Base-by-base conservation (phyloP, 2,888 invertebrate genomes). In the Cheiracanthium punctorium region DNA sequence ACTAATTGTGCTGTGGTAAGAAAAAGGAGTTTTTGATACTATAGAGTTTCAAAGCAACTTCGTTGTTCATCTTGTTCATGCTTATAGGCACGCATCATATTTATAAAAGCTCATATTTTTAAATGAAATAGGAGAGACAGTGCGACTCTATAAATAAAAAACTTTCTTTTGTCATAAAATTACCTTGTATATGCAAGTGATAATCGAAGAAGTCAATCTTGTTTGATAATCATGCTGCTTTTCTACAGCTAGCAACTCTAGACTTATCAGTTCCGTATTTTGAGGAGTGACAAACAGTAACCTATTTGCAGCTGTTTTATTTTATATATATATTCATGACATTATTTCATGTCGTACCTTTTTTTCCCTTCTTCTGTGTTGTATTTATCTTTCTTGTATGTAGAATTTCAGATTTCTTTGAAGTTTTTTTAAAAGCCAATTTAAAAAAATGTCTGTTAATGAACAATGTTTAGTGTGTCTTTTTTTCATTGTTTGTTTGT, bases 401-500 rank as follows among this genome's bases (percentile, higher is more conserved):
- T 58, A 58, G 58, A 58, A 58, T 24, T 24, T 37, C 37, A 37
- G 7, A 37, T 10, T 37, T 37, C 10, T 37, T 7, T 7, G 37
- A 37, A n/a, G 48, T 48, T 58, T 37, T 33, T 69, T 69, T 20
- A n/a, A n/a, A 33, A 69, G 20, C 48, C 24, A 67, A 33, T 69
- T 58, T 8, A 20, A 58, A 29, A 70, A 67, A 24, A 32, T 67
- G 48, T 48, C 69, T 82, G 70, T 67, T 70, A 32, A n/a, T 65
- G 74, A 82, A 75, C 75, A 73, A 72, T 65, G 41, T 37, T 80
- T 72, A 72, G 43, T 80, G 79, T 79, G n/a, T n/a, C n/a, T n/a
- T n/a, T n/a, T n/a, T n/a, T n/a, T n/a, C 33, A 37, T 79, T 48
- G 43, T 80, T 28, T 72, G 80, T 80, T 64, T 70, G 77, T 77